Evolutionary conservation across 1,140 invertebrate species (phyloP).

Genomic region (Diorhabda carinulata): DNA sequence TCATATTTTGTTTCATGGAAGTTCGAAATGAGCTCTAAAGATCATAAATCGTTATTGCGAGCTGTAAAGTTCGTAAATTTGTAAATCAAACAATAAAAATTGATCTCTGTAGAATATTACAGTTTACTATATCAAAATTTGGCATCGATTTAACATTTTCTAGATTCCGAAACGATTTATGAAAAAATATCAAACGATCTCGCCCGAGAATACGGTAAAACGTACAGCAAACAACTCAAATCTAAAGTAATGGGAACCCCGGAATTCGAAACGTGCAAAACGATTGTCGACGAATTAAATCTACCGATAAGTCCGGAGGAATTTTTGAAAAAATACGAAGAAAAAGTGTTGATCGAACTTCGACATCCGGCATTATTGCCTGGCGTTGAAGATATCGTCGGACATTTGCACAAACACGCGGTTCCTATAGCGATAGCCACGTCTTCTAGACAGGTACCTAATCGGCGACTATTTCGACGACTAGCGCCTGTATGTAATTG

Average conservation of each 20-base stretch:
- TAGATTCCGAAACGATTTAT: slow-evolving; percentile 46
- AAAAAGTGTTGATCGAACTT: slow-evolving; percentile 27
- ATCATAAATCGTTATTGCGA: too few species aligned
- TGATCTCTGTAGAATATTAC: too few species aligned
- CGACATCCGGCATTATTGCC: slow-evolving; percentile 49
- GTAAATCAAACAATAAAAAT: too few species aligned
- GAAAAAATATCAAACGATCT: slow-evolving; percentile 42
- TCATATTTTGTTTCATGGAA: too few species aligned
- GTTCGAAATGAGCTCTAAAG: too few species aligned
- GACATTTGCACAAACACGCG: slow-evolving; percentile 71
- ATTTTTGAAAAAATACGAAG: slow-evolving; percentile 43
- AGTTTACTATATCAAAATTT: too few species aligned
- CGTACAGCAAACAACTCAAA: slow-evolving; percentile 56
- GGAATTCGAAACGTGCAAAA: slow-evolving; percentile 51
- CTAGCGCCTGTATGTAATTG: background rate
- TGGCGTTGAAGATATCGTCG: slow-evolving; percentile 75
- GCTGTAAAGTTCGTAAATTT: too few species aligned
- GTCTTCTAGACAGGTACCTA: slow-evolving; percentile 68
- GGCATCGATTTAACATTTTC: slow-evolving; percentile 12
- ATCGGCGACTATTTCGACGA: background rate
- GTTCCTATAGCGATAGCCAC: slow-evolving; percentile 86
- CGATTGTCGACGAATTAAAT: slow-evolving; percentile 51
- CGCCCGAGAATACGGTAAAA: slow-evolving; percentile 51
- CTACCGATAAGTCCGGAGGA: slow-evolving; percentile 55
- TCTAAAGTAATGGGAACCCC: slow-evolving; percentile 57